A percentile compares a stretch with the other conserved stretches of the same genome.
Conservation (phyloP, 2,888 invertebrate genomes). For the Eristalis tenax region DNA sequence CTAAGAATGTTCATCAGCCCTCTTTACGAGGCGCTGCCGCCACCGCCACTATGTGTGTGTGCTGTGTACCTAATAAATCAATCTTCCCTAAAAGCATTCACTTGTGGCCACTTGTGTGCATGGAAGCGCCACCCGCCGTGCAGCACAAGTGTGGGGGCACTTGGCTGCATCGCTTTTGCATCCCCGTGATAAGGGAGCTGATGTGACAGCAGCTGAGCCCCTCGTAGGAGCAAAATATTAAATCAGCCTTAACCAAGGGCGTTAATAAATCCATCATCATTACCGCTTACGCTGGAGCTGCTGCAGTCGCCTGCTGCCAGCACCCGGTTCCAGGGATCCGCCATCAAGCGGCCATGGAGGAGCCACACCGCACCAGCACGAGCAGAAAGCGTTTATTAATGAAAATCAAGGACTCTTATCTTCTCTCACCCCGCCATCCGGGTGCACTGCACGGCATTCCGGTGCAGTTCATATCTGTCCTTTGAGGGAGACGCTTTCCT, state of each 20-base stretch:
- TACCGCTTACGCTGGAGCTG: slow-evolving; percentile 48
- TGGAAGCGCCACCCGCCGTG: background rate
- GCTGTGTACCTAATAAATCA: slow-evolving; percentile 61
- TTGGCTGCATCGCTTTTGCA: slow-evolving; percentile 54
- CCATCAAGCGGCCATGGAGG: background rate
- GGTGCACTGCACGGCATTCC: background rate
- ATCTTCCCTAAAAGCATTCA: slow-evolving; percentile 63
- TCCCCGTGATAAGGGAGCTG: slow-evolving; percentile 53
- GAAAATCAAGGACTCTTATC: slow-evolving; percentile 64
- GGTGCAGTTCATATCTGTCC: slow-evolving; percentile 18
- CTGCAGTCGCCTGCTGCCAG: slow-evolving; percentile 2
- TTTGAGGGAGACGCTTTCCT: slow-evolving; percentile 27
- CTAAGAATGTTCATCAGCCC: slow-evolving; percentile 43
- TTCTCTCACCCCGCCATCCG: background rate
- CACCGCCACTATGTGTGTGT: background rate
- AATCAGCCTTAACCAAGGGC: slow-evolving; percentile 66
- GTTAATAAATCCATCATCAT: slow-evolving; percentile 72
- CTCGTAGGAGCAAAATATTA: slow-evolving; percentile 56
- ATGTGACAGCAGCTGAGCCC: slow-evolving; percentile 19
- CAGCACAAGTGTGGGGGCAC: background rate
- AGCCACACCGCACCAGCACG: slow-evolving; percentile 19
- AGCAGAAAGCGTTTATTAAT: slow-evolving; percentile 68
- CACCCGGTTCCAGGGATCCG: slow-evolving; percentile 16
- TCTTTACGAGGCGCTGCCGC: background rate
- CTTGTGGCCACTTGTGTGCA: slow-evolving; percentile 49